Base-by-base conservation (phyloP, 1,140 invertebrate species). In the Anastatus disparis region DNA sequence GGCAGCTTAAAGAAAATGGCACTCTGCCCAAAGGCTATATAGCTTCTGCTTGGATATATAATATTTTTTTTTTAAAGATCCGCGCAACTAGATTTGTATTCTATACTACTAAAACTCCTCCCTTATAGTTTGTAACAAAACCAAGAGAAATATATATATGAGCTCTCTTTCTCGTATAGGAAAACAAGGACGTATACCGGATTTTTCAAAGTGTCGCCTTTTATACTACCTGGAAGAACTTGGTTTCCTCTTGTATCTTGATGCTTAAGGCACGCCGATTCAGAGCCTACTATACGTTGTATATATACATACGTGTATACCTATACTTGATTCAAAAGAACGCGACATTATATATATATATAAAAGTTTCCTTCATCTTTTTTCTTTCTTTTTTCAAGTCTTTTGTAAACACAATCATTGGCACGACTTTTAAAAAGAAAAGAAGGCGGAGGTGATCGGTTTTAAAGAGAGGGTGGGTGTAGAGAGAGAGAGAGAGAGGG, bases 351-450 rank as follows among this genome's bases (percentile, higher is more conserved):
- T n/a, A n/a, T n/a, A n/a, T n/a, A n/a, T n/a, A n/a, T n/a, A n/a
- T n/a, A n/a, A n/a, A n/a, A n/a, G 58, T 24, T n/a, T 53, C 50
- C 22, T 24, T n/a, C 22, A 26, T 22, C 48, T 31, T 31, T 29
- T 65, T 42, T n/a, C n/a, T n/a, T n/a, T n/a, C n/a, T n/a, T n/a
- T n/a, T n/a, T n/a, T n/a, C n/a, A n/a, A n/a, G 29, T 53, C 62
- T 50, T 40, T 68, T 59, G 53, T 68, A 59, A 59, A 68, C 65
- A 59, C 44, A 42, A 58, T 56, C 42, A 29, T 27, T 27, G 29
- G 53, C 65, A 68, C 65, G 65, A 68, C 65, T 24, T 35, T 20
- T n/a, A n/a, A n/a, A n/a, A n/a, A n/a, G n/a, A n/a, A n/a, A n/a
- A n/a, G n/a, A n/a, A n/a, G n/a, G n/a, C n/a, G n/a, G n/a, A n/a